These are phyloP conservation scores for Andinoacara biseriatus DNA, from an alignment of 2,113 vertebrate species.

Conservation along the genomic window DNA sequence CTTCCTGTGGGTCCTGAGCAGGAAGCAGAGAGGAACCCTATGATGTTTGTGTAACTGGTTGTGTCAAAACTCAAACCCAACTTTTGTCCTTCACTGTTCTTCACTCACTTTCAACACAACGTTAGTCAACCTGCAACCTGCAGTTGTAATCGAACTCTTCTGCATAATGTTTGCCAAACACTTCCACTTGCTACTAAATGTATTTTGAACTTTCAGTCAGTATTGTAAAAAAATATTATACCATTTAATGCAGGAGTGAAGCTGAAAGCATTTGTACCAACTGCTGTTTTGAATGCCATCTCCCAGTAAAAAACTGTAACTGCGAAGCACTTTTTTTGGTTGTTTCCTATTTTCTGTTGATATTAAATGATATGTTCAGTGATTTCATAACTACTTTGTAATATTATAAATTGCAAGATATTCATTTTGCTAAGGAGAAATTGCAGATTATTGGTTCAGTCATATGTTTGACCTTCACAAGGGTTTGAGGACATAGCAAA, in stretches of 20 bases:
- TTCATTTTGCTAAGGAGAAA: neutral
- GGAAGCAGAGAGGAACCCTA: constrained; percentile 1
- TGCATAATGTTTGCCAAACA: constrained; percentile 40
- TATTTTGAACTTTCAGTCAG: neutral
- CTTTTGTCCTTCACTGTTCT: constrained; percentile 51
- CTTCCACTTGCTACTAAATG: constrained; percentile 17
- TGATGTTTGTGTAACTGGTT: constrained; percentile 38
- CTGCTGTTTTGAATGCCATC: too few relatives aligned
- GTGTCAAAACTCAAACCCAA: constrained; percentile 15
- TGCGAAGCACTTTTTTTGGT: too few relatives aligned
- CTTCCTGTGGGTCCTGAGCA: constrained; percentile 42
- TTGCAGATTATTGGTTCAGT: too few relatives aligned
- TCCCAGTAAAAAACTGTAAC: too few relatives aligned
- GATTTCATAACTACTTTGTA: neutral
- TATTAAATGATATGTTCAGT: neutral
- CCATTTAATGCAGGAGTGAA: neutral
- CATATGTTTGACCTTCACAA: neutral
- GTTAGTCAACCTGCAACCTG: constrained; percentile 51
- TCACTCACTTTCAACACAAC: constrained; percentile 65
- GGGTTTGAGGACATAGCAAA: neutral
- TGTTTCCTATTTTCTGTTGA: neutral
- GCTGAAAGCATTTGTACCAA: neutral
- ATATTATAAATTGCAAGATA: neutral
- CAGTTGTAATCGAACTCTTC: constrained; percentile 56
- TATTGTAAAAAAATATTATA: neutral